These are phyloP conservation scores for Ranitomeya variabilis DNA, from an alignment of 2,113 vertebrate genomes.

Conservation along the genomic window DNA sequence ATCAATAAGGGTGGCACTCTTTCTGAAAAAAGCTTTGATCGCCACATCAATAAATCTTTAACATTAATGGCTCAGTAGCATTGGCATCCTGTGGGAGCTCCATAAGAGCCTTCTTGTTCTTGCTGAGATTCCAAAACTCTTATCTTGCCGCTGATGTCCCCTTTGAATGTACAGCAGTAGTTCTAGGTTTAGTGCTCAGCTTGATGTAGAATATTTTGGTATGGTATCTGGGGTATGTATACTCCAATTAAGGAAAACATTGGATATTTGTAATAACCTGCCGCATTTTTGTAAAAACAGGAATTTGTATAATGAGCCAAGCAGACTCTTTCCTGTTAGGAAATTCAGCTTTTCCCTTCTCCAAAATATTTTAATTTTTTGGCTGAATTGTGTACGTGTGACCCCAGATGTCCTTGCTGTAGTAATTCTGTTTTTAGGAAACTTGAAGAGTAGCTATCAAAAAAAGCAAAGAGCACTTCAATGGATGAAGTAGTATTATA, in stretches of 20 bases:
- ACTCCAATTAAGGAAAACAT: not conserved
- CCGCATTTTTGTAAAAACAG: slow-evolving; percentile 77
- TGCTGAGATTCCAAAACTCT: too few species aligned
- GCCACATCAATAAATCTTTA: too few species aligned
- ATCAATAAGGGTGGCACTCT: too few species aligned
- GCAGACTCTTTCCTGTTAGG: slow-evolving; percentile 80
- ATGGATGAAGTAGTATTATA: not conserved
- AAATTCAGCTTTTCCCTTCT: slow-evolving; percentile 61
- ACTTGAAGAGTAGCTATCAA: slow-evolving; percentile 62
- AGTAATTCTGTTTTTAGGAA: slow-evolving; percentile 68
- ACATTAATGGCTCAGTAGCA: too few species aligned
- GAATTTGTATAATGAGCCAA: slow-evolving; percentile 79
- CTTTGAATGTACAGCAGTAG: not conserved
- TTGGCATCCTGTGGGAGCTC: too few species aligned
- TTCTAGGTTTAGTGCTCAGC: not conserved
- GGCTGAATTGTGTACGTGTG: slow-evolving; percentile 72
- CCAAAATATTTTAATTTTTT: slow-evolving; percentile 67
- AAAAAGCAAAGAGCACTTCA: not conserved
- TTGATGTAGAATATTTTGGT: not conserved
- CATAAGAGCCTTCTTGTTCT: too few species aligned
- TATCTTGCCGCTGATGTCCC: not conserved
- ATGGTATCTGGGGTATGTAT: not conserved
- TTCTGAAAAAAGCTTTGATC: too few species aligned
- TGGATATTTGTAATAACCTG: slow-evolving; percentile 65
- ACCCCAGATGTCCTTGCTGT: slow-evolving; percentile 78